Evolutionary conservation across 1,140 invertebrate species (phyloP).

Genomic region (Heliothis subflexa): DNA sequence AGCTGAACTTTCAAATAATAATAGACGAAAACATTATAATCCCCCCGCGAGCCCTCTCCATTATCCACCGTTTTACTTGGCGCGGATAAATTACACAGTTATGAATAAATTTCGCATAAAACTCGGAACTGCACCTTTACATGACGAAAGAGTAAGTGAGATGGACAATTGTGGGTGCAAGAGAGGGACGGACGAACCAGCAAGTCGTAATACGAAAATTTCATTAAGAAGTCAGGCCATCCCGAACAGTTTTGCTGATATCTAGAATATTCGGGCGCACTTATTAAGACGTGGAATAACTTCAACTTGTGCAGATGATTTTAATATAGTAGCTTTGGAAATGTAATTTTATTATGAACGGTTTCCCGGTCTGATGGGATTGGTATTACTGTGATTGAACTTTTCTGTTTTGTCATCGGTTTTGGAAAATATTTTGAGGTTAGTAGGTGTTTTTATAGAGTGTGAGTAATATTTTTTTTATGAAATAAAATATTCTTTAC

Average conservation of each 20-base stretch:
- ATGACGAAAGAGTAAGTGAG: constrained; percentile 66
- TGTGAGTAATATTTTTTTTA: not conserved
- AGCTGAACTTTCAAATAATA: constrained; percentile 77
- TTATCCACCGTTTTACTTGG: constrained; percentile 80
- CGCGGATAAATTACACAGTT: constrained; percentile 83
- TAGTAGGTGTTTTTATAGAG: constrained; percentile 5
- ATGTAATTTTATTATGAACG: constrained; percentile 65
- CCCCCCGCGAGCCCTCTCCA: constrained; percentile 68
- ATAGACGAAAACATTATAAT: constrained; percentile 77
- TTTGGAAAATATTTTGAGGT: constrained; percentile 9
- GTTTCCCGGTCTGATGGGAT: constrained; percentile 51
- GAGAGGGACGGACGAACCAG: constrained; percentile 60
- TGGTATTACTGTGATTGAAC: constrained; percentile 30
- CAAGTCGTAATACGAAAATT: constrained; percentile 84
- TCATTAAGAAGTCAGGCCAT: constrained; percentile 84
- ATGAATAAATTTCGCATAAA: constrained; percentile 86
- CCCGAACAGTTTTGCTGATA: constrained; percentile 78
- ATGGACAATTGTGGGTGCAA: constrained; percentile 51
- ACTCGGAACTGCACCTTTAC: constrained; percentile 80
- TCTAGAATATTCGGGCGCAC: constrained; percentile 79
- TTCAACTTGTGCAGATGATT: constrained; percentile 70
- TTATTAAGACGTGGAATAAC: constrained; percentile 82
- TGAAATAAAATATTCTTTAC: not conserved
- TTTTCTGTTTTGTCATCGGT: constrained; percentile 32
- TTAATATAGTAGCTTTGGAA: constrained; percentile 70